Conservation (phyloP, 2,113 vertebrate genomes). For the Vidua macroura region DNA sequence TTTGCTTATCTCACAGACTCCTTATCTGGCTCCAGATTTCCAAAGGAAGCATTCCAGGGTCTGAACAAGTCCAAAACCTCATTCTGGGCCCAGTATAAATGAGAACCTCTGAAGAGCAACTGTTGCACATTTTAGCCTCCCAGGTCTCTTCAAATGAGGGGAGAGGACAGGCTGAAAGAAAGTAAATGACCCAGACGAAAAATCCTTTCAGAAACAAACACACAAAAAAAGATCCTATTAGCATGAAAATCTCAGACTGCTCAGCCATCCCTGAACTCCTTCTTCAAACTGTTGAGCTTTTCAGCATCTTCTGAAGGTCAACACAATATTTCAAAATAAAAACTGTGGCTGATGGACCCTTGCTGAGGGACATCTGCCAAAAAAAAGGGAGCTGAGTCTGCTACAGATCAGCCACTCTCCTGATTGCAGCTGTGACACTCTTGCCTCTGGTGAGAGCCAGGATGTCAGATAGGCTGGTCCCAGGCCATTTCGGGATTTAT, state of each 20-base stretch:
- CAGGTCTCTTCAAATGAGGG: neutral
- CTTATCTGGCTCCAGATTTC: conserved; percentile 12
- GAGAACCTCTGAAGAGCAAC: neutral
- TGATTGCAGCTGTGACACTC: conserved; percentile 56
- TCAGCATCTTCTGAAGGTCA: conserved; percentile 45
- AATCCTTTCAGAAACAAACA: neutral
- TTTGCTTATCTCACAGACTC: conserved; percentile 31
- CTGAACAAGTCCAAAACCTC: neutral
- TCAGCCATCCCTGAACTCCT: neutral
- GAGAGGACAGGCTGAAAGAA: neutral
- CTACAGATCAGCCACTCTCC: conserved; percentile 20
- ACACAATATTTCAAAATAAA: conserved; percentile 27
- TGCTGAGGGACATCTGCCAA: conserved; percentile 45
- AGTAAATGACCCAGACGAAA: neutral
- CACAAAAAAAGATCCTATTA: neutral
- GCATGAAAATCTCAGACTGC: neutral
- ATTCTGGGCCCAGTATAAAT: neutral
- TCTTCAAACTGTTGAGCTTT: neutral
- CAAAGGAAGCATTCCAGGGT: neutral
- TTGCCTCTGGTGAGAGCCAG: conserved; percentile 36
- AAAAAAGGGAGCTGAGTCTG: neutral
- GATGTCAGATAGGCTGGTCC: conserved; percentile 45
- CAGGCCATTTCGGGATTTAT: conserved; percentile 52
- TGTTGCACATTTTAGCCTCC: neutral
- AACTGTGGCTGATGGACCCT: neutral